A percentile compares a stretch with the other conserved stretches of the same genome.
phyloP scores from a whole-genome alignment of 2,113 vertebrate genomes.

The Hippocampus guttulatus region DNA sequence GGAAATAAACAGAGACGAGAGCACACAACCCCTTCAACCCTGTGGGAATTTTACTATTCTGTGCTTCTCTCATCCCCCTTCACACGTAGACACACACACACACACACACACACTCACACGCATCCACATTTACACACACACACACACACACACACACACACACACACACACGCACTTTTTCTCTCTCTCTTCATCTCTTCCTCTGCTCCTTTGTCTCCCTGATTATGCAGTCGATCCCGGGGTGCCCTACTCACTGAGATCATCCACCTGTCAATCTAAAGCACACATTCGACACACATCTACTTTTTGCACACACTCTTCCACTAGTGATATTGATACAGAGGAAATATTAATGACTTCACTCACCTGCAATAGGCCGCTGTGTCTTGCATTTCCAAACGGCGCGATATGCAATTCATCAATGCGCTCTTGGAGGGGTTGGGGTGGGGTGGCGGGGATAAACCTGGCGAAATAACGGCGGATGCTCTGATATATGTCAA shows the following conservation, averaged over 20 bases:
- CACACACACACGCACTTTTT: constrained; percentile 25
- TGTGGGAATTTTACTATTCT: constrained; percentile 78
- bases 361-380: constrained; percentile 68
- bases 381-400: constrained; percentile 67
- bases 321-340: constrained; percentile 69
- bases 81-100: constrained; percentile 13
- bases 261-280: constrained; percentile 78
- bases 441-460: background rate
- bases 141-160: constrained; percentile 8
- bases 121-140: background rate
- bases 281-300: constrained; percentile 43
- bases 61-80: constrained; percentile 66
- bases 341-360: constrained; percentile 74
- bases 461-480: constrained; percentile 49
- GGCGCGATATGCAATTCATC: constrained; percentile 63
- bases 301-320: constrained; percentile 43
- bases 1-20: constrained; percentile 78
- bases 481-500: constrained; percentile 33
- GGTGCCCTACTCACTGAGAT: constrained; percentile 74
- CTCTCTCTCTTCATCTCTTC: constrained; percentile 57
- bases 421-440: constrained; percentile 49
- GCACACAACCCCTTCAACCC: constrained; percentile 72
- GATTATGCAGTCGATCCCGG: constrained; percentile 79
- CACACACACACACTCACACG: constrained; percentile 3
- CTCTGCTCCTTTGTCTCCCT: constrained; percentile 77